A percentile compares a stretch with the other conserved stretches of the same genome.
These are phyloP conservation scores for Choristoneura rosaceana DNA, from an alignment of 2,888 invertebrate species.

Conservation along the genomic window DNA sequence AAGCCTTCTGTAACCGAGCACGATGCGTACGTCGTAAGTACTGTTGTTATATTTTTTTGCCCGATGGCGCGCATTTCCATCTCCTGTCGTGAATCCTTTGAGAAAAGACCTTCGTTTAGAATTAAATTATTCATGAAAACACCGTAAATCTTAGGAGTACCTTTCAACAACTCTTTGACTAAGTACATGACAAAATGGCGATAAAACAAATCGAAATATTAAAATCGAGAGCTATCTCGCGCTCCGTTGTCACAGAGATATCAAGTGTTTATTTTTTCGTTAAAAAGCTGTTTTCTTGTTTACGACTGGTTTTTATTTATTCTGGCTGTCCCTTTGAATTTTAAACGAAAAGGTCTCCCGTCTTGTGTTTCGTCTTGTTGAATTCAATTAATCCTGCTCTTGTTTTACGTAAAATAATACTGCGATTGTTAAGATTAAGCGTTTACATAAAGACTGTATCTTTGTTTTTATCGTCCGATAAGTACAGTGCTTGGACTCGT, in stretches of 20 bases:
- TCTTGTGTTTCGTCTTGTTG: constrained; percentile 6
- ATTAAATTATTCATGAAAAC: constrained; percentile 9
- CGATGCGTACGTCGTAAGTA: too few relatives aligned
- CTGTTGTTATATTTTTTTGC: too few relatives aligned
- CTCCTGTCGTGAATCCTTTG: too few relatives aligned
- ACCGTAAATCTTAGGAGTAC: not conserved
- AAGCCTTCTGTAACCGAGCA: too few relatives aligned
- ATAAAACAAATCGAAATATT: constrained; percentile 20
- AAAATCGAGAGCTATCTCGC: constrained; percentile 13
- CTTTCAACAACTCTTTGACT: constrained; percentile 13
- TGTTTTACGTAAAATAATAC: constrained; percentile 9
- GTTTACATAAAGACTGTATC: not conserved
- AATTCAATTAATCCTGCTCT: constrained; percentile 1
- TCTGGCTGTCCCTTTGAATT: constrained; percentile 1
- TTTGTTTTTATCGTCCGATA: not conserved
- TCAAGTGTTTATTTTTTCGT: constrained; percentile 19
- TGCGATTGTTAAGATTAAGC: not conserved
- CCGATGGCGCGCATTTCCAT: too few relatives aligned
- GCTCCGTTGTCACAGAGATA: constrained; percentile 3
- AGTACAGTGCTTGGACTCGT: not conserved
- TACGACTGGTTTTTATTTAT: constrained; percentile 1
- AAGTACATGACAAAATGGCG: constrained; percentile 20
- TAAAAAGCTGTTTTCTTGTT: constrained; percentile 4
- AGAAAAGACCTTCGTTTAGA: not conserved
- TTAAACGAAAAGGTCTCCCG: not conserved